Conservation (phyloP, 1,140 invertebrate genomes). For the Drosophila subobscura region DNA sequence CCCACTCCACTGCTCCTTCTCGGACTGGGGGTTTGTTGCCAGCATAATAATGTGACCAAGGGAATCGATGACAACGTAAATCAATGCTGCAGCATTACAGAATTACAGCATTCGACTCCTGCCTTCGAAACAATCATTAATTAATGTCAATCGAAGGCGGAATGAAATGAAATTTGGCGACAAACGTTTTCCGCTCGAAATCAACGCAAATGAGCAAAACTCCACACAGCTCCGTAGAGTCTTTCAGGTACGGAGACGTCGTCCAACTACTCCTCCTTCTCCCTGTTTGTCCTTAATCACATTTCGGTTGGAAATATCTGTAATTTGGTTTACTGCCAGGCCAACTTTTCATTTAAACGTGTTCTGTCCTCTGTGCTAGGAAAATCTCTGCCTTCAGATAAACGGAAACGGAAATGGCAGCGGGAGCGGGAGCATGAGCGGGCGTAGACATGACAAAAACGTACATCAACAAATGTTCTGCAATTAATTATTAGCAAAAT, state of each 20-base stretch:
- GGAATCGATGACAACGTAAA: slow-evolving; percentile 73
- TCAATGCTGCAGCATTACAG: slow-evolving; percentile 56
- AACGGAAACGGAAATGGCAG: slow-evolving; percentile 42
- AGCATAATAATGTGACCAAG: slow-evolving; percentile 75
- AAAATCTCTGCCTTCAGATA: slow-evolving; percentile 19
- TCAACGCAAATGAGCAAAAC: slow-evolving; percentile 73
- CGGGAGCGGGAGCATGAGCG: slow-evolving; percentile 28
- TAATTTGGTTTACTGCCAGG: slow-evolving; percentile 53
- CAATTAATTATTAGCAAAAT: slow-evolving; percentile 66
- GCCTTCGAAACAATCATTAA: slow-evolving; percentile 77
- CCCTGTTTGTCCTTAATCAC: slow-evolving; percentile 30
- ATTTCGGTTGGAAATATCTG: slow-evolving; percentile 49
- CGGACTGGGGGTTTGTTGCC: slow-evolving; percentile 39
- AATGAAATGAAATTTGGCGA: slow-evolving; percentile 78
- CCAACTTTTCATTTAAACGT: slow-evolving; percentile 57
- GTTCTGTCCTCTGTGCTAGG: background rate
- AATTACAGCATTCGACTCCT: slow-evolving; percentile 41
- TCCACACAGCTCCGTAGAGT: slow-evolving; percentile 39
- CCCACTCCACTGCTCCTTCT: background rate
- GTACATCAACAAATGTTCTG: slow-evolving; percentile 66
- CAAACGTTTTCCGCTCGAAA: slow-evolving; percentile 79
- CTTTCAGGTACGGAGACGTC: slow-evolving; percentile 36
- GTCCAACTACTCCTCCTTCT: slow-evolving; percentile 4
- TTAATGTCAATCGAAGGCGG: slow-evolving; percentile 80
- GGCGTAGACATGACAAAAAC: slow-evolving; percentile 59